Base-by-base conservation (phyloP, 64 coral and sea anemone species). In the Pocillopora damicornis region DNA sequence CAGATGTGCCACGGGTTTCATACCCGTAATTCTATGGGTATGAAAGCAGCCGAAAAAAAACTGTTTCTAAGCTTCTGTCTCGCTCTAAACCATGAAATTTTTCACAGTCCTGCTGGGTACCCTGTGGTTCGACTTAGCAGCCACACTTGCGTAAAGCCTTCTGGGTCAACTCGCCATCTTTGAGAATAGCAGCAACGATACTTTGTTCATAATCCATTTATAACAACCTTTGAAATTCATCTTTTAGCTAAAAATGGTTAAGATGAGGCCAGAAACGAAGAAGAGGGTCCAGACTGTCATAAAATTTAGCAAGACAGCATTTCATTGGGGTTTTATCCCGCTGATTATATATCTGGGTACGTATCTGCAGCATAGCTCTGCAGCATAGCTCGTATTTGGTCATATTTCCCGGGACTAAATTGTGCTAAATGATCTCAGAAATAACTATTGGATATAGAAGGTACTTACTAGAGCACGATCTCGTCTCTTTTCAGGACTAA, bases 321-420 rank as follows among this genome's bases (percentile, higher is more conserved):
- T 98, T 76, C 92, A 98, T 81, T 98, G 92, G 89, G 95, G 95
- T 71, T 98, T 98, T 59, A 89, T 98, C 82, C 95, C 95, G 61
- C 68, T 98, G 13, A 98, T 98, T 68, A 94, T 98, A 20, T 98
- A 98, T 80, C 63, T 98, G 37, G 95, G 95, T 98, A 20, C 58
- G 59, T 88, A 57, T 34, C 30, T 57, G 16, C 18, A 12, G 25
- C 34, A 60, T 9, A 60, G 13, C 25, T 63, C 15, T 57, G 16
- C 18, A 12, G 25, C 34, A 60, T 9, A 60, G 13, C 25, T 63
- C 15, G 22, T 4, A 77, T 7, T 16, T 9, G 17, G 37, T 20
- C 0, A 17, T 51, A 58, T 75, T 26, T 17, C 25, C 74, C 7
- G 9, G 13, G 37, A 22, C 15, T 77, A 16, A 77, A 15, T 15